A percentile compares a stretch with the other conserved stretches of the same genome.
These are phyloP conservation scores for Atta colombica DNA, from an alignment of 1,140 invertebrate species.

Conservation along the genomic window DNA sequence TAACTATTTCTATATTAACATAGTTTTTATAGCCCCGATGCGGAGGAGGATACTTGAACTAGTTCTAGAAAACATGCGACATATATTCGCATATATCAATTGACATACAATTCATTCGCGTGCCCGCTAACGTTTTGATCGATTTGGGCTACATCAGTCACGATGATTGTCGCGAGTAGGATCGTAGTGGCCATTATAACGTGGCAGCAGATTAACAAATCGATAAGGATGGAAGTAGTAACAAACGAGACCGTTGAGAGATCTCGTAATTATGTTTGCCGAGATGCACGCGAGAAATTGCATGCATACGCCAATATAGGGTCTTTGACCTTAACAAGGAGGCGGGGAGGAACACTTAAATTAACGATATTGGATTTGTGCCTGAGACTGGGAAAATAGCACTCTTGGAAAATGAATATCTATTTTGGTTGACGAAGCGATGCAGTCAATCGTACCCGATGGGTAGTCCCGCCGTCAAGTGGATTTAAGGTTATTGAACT, in stretches of 20 bases:
- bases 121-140: not conserved
- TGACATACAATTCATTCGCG: not conserved
- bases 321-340: constrained; percentile 67
- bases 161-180: not conserved
- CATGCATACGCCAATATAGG: not conserved
- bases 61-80: not conserved
- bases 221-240: not conserved
- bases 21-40: not conserved
- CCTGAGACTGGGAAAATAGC: constrained; percentile 74
- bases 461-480: constrained; percentile 79
- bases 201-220: constrained; percentile 1
- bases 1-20: not conserved
- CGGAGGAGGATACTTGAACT: not conserved
- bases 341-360: constrained; percentile 59
- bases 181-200: not conserved
- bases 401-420: constrained; percentile 77
- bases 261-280: constrained; percentile 32
- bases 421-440: constrained; percentile 77
- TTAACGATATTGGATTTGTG: constrained; percentile 74
- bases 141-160: not conserved
- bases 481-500: constrained; percentile 86
- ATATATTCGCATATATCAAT: not conserved
- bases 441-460: constrained; percentile 66
- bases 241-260: constrained; percentile 27
- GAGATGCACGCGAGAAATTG: constrained; percentile 19